Percentiles rank a stretch among this genome's conserved stretches.
These are phyloP conservation scores for Alouatta palliata DNA, from an alignment of 2,113 vertebrate species.

Conservation along the genomic window DNA sequence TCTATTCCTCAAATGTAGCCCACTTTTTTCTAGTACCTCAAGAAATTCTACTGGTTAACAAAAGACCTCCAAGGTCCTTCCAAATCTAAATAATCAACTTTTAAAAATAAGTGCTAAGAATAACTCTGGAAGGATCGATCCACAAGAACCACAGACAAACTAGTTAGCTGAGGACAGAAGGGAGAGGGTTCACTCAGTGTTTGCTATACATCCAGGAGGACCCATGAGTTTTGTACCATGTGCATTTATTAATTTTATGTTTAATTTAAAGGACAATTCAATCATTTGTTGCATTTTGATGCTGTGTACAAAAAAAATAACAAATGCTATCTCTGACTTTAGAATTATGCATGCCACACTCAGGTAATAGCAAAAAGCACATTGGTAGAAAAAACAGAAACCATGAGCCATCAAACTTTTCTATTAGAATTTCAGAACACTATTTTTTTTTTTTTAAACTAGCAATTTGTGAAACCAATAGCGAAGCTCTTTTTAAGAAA, in stretches of 20 bases:
- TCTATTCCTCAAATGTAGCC: not conserved
- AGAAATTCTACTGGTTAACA: not conserved
- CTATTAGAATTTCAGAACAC: not conserved
- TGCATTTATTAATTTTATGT: not conserved
- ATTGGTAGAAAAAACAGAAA: constrained; percentile 10
- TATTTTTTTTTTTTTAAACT: not conserved
- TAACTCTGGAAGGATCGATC: not conserved
- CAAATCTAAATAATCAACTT: not conserved
- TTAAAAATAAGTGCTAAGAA: constrained; percentile 32
- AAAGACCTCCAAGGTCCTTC: not conserved
- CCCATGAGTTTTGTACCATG: not conserved
- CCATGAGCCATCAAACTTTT: not conserved
- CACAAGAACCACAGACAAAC: not conserved
- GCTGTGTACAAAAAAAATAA: not conserved
- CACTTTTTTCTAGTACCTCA: not conserved
- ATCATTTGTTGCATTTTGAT: not conserved
- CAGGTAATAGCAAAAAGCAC: not conserved
- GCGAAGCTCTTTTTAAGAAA: constrained; percentile 18
- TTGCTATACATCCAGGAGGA: not conserved
- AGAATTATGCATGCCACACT: not conserved
- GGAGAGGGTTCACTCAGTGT: not conserved
- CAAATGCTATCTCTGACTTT: not conserved
- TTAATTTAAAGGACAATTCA: not conserved
- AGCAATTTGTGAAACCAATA: constrained; percentile 29
- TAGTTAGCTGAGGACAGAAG: not conserved